Evolutionary conservation across 2,113 vertebrate genomes (phyloP).

Genomic region (Solea senegalensis): DNA sequence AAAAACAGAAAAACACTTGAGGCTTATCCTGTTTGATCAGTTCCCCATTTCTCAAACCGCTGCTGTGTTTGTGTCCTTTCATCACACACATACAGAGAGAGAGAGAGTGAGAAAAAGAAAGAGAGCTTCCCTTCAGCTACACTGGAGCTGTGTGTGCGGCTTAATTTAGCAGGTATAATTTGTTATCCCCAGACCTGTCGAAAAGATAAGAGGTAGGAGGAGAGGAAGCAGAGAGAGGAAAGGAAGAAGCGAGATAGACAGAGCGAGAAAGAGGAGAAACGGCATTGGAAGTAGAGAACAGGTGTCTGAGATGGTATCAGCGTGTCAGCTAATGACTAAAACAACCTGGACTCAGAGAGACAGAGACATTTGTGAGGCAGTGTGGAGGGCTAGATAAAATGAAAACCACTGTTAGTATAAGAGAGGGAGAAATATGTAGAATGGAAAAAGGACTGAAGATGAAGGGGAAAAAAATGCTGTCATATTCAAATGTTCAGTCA

Average conservation of each 20-base stretch:
- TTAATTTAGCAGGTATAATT: conserved; percentile 76
- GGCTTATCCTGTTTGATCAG: conserved; percentile 56
- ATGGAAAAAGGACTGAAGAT: background rate
- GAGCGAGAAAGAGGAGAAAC: conserved; percentile 30
- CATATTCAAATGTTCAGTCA: background rate
- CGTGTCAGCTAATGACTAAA: conserved; percentile 73
- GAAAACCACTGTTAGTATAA: conserved; percentile 8
- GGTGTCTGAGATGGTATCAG: conserved; percentile 74
- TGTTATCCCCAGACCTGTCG: conserved; percentile 74
- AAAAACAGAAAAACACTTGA: conserved; percentile 36
- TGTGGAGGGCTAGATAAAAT: conserved; percentile 29
- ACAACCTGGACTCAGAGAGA: conserved; percentile 55
- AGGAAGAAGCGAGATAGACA: conserved; percentile 20
- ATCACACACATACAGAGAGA: conserved; percentile 3
- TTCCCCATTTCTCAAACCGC: conserved; percentile 54
- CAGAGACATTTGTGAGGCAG: conserved; percentile 21
- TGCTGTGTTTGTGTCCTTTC: conserved; percentile 34
- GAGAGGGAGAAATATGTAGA: background rate
- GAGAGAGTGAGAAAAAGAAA: conserved; percentile 1
- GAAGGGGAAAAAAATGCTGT: background rate
- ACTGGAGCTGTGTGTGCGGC: conserved; percentile 61
- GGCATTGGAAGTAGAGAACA: conserved; percentile 63
- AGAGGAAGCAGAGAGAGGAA: conserved; percentile 40
- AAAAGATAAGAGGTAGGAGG: conserved; percentile 67
- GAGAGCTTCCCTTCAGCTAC: conserved; percentile 34